Base-by-base conservation (phyloP, 2,113 vertebrate genomes). In the Mohoua ochrocephala region DNA sequence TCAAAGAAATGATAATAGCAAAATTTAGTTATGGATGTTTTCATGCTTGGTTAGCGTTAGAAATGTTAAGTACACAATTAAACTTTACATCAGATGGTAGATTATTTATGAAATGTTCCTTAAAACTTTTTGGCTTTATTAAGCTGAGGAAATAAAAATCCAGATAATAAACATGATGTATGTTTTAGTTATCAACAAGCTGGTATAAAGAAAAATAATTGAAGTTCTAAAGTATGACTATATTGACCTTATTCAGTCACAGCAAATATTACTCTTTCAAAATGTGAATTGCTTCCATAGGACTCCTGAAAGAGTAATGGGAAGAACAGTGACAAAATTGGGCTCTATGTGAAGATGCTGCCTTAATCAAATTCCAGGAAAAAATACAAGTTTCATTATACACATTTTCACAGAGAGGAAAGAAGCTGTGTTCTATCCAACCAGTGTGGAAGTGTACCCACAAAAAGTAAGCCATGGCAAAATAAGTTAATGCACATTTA, bases 401-500 rank as follows among this genome's bases (percentile, higher is more conserved):
- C 6, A 42, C 6, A 11, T 59, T 77, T 87, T 74, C 67, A 37
- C 15, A 71, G 9, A 63, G 13, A 81, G 52, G 44, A 90, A 87
- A 83, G 49, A 79, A 67, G 15, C 5, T 60, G 26, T 33, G 53
- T 22, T 87, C 45, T 73, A 69, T 75, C 53, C 69, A 84, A 63
- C 37, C 39, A 39, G 9, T 57, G 49, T 68, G 41, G 86, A 81
- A 85, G 49, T 63, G 63, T 94, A 94, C 56, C 84, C 86, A 75
- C 84, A 94, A 93, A 97, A 97, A 91, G 21, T 86, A 97, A 95
- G 70, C 64, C 73, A 81, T 90, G 82, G n/a, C 6, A 91, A 85
- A 96, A 93, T 79, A 77, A 96, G 80, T 84, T 95, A 94, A 97
- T 97, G 91, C 64, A 87, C 85, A 79, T 98, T 97, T 97, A 95